Conservation (phyloP, 2,888 invertebrate genomes). For the Masnerella sp. region DNA sequence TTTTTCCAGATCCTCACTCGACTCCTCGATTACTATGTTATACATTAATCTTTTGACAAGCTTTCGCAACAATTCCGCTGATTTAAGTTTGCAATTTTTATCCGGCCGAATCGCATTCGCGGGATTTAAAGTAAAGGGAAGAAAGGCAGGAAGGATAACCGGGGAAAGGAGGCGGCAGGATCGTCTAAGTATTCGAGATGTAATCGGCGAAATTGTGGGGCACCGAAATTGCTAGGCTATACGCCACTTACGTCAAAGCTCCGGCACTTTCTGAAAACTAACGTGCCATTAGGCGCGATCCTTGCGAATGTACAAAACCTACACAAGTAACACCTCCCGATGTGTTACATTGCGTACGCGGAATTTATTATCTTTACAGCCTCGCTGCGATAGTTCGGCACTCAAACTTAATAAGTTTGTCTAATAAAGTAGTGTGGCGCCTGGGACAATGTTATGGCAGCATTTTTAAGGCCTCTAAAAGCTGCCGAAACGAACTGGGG, state of each 20-base stretch:
- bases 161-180: constrained; percentile 56
- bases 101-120: constrained; percentile 28
- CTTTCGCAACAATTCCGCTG: neutral
- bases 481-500: constrained; percentile 7
- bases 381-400: constrained; percentile 34
- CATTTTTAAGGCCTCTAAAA: constrained; percentile 23
- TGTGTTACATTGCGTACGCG: constrained; percentile 49
- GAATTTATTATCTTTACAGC: constrained; percentile 48
- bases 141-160: constrained; percentile 36
- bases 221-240: constrained; percentile 73
- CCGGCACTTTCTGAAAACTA: constrained; percentile 65
- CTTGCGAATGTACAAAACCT: constrained; percentile 57
- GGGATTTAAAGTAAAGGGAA: constrained; percentile 32
- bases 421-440: constrained; percentile 35
- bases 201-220: constrained; percentile 72
- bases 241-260: constrained; percentile 60
- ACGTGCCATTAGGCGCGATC: constrained; percentile 64
- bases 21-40: neutral
- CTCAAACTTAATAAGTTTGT: constrained; percentile 48
- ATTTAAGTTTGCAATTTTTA: constrained; percentile 1
- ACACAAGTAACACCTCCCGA: constrained; percentile 48
- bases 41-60: neutral
- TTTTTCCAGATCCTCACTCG: too few relatives aligned
- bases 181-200: constrained; percentile 64
- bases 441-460: constrained; percentile 14